Evolutionary conservation across 1,140 invertebrate species (phyloP), one percentile per base, ranked within the genome.

Genomic region (Drosophila nigromelanica): DNA sequence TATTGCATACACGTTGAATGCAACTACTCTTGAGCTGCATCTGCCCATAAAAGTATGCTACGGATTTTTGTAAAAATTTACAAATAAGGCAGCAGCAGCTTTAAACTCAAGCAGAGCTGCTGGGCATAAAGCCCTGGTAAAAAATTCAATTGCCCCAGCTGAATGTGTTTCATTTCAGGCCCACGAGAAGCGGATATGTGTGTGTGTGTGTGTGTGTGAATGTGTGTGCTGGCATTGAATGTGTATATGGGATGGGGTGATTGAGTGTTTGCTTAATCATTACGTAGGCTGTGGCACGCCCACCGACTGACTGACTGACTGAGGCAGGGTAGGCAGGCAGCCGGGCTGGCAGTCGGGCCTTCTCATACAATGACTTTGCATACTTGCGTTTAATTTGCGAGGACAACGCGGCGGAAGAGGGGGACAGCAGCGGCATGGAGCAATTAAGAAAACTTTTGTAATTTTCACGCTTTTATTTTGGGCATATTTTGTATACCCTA

Each of bases 391-490:
- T 79, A 83, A 89, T 87, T 89, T 87, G 78, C 73, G 59, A 73
- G 59, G 68, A 68, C 73, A 73, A 81, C 64, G 66, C 69, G 51
- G 24, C 73, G 47, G 61, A 5, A 8, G 11, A 11, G 61, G 4
- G 18, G n/a, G n/a, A 21, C 4, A 15, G 11, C 12, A n/a, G 12
- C 21, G 12, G 43, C 27, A 62, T 56, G 64, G 51, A 89, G 80
- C 83, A 87, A 87, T 87, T 87, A 87, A 89, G 79, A 82, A 87
- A 87, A 87, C 83, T 87, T 87, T 87, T 82, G 79, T 73, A 87
- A 87, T 87, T 87, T 87, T 79, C 83, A 82, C 76, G 82, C 82
- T 76, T 89, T 89, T 89, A 73, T 82, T 82, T 55, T 45, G 27
- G 66, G 51, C 72, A 68, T 61, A 73, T 63, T 79, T 60, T 35